These are phyloP conservation scores for Helleia helle DNA, from an alignment of 2,888 invertebrate genomes.

Conservation along the genomic window DNA sequence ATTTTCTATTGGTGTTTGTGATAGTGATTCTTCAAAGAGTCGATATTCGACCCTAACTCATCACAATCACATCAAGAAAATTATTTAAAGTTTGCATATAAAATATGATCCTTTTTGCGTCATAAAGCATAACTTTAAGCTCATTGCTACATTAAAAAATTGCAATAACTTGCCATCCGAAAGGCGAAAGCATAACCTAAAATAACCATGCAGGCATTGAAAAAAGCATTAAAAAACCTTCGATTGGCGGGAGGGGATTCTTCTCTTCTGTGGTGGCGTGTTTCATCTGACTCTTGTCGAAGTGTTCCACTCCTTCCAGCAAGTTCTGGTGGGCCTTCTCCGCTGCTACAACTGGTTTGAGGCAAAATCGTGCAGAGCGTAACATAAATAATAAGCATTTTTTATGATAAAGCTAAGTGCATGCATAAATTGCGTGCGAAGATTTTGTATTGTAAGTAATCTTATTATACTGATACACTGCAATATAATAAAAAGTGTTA, in stretches of 20 bases:
- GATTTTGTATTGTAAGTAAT: neutral
- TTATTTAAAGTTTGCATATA: too few relatives aligned
- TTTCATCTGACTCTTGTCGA: constrained; percentile 82
- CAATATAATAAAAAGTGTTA: too few relatives aligned
- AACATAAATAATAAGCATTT: constrained; percentile 31
- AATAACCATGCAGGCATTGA: constrained; percentile 15
- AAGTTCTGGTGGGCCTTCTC: constrained; percentile 83
- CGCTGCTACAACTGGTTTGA: constrained; percentile 78
- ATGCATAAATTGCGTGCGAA: neutral
- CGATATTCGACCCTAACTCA: too few relatives aligned
- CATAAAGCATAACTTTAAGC: too few relatives aligned
- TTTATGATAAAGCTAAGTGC: constrained; percentile 17
- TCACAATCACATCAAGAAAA: too few relatives aligned
- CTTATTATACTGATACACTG: neutral
- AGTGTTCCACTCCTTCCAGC: constrained; percentile 81
- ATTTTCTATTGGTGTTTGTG: too few relatives aligned
- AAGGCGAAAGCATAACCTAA: too few relatives aligned
- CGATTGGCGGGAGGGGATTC: constrained; percentile 81
- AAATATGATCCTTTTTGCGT: too few relatives aligned
- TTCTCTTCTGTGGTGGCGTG: constrained; percentile 83
- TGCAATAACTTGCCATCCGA: too few relatives aligned
- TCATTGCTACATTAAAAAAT: too few relatives aligned
- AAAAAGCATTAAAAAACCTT: constrained; percentile 66
- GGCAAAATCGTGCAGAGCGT: constrained; percentile 52
- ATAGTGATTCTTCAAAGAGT: too few relatives aligned